These are phyloP conservation scores for Siderastrea siderea DNA, from an alignment of 92 coral and sea anemone species.

Conservation along the genomic window DNA sequence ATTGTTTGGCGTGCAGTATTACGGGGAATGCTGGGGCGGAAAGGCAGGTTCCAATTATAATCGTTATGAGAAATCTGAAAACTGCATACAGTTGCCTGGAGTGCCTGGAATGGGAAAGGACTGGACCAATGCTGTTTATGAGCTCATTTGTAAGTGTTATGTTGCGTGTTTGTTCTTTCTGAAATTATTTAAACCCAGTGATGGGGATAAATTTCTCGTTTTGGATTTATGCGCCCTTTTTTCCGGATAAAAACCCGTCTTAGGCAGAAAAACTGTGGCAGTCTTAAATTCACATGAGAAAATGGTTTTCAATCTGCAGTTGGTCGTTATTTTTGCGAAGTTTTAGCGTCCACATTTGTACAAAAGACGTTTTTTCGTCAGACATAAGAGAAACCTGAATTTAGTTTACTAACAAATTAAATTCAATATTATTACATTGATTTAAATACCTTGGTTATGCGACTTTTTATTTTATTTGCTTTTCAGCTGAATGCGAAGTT, in stretches of 20 bases:
- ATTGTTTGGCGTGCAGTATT: conserved; percentile 23
- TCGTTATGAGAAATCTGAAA: not conserved
- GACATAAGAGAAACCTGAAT: too few species aligned
- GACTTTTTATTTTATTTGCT: not conserved
- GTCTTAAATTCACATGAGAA: not conserved
- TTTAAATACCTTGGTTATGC: too few species aligned
- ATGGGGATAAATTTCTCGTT: too few species aligned
- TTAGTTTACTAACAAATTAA: too few species aligned
- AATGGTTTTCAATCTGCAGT: not conserved
- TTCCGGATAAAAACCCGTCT: too few species aligned
- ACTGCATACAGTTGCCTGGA: not conserved
- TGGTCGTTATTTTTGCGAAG: not conserved
- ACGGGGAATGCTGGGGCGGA: conserved; percentile 40
- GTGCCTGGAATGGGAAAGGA: conserved; percentile 18
- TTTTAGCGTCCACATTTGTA: too few species aligned
- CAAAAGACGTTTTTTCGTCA: too few species aligned
- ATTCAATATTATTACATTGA: too few species aligned
- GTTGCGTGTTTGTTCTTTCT: too few species aligned
- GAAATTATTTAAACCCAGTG: too few species aligned
- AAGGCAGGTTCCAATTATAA: not conserved
- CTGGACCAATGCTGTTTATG: conserved; percentile 41
- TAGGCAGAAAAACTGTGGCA: too few species aligned
- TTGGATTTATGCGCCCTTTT: too few species aligned
- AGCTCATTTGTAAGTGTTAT: conserved; percentile 5
- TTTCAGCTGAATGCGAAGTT: conserved; percentile 28